Conservation (phyloP, 2,888 invertebrate genomes). For the Lithosia quadra region DNA sequence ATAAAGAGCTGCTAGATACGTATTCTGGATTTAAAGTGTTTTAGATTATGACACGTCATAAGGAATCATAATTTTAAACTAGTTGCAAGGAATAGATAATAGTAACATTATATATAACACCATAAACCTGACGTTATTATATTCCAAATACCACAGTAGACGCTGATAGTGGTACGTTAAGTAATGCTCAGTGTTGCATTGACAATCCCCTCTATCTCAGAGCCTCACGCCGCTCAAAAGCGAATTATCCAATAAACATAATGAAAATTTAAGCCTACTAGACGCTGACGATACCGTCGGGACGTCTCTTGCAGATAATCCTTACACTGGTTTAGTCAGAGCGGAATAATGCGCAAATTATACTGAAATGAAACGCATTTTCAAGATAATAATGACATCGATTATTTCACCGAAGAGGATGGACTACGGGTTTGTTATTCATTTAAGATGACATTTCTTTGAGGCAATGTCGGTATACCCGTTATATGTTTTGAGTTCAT, state of each 20-base stretch:
- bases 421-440: conserved; percentile 23
- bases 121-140: conserved; percentile 5
- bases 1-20: neutral
- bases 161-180: conserved; percentile 62
- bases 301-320: conserved; percentile 83
- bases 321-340: conserved; percentile 65
- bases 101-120: neutral
- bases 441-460: conserved; percentile 32
- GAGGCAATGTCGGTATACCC: conserved; percentile 26
- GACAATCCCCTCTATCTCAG: conserved; percentile 82
- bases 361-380: conserved; percentile 57
- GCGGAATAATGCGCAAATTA: conserved; percentile 74
- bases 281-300: conserved; percentile 69
- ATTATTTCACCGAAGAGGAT: conserved; percentile 41
- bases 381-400: conserved; percentile 50
- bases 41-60: neutral
- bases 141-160: conserved; percentile 26
- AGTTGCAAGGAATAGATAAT: neutral
- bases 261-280: conserved; percentile 86
- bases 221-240: conserved; percentile 76
- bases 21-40: neutral
- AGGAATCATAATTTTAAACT: neutral
- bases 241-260: conserved; percentile 86
- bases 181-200: conserved; percentile 84
- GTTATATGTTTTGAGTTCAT: neutral